Base-by-base conservation (phyloP, 2,113 vertebrate genomes). In the Polypterus bichir region DNA sequence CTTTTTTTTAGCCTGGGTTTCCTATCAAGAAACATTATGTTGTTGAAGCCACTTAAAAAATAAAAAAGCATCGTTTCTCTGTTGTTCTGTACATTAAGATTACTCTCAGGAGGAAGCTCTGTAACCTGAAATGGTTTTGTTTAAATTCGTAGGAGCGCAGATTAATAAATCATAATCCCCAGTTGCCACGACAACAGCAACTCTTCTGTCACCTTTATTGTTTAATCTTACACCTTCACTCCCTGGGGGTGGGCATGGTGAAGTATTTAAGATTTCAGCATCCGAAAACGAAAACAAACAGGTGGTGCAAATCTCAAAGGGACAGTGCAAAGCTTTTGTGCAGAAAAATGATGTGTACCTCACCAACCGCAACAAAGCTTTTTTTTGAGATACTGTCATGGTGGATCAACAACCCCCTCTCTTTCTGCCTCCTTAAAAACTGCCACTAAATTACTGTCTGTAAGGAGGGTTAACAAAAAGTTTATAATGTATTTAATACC, bases 131-230 rank as follows among this genome's bases (percentile, higher is more conserved):
- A 62, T 69, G 61, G 68, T 54, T 57, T 46, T 56, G 59, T 64
- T 46, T 47, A 48, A 60, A 65, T 49, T 49, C 59, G 61, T 49
- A 73, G 68, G 73, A 73, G 70, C 53, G 70, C 54, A 57, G 79
- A 86, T 87, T 89, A 88, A 90, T 93, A 92, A 89, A 90, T 91
- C 89, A 90, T 82, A 79, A 84, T 85, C 80, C 78, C 70, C 73
- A 73, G 80, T 83, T 83, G 80, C 82, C 71, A 84, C 72, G 75
- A 81, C 74, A 84, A 90, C 78, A 67, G 76, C 77, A 79, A 85
- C 78, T 79, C 80, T 71, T 81, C 82, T 66, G 77, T 83, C 87
- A 82, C 77, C 83, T 85, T 81, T 79, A 81, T 76, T 83, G 77
- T 85, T 88, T 81, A 83, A 81, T 78, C 85, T 79, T 73, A 78